Evolutionary conservation across 2,888 invertebrate species (phyloP), one percentile per base, ranked within the genome.

Genomic region (Athalia rosae): DNA sequence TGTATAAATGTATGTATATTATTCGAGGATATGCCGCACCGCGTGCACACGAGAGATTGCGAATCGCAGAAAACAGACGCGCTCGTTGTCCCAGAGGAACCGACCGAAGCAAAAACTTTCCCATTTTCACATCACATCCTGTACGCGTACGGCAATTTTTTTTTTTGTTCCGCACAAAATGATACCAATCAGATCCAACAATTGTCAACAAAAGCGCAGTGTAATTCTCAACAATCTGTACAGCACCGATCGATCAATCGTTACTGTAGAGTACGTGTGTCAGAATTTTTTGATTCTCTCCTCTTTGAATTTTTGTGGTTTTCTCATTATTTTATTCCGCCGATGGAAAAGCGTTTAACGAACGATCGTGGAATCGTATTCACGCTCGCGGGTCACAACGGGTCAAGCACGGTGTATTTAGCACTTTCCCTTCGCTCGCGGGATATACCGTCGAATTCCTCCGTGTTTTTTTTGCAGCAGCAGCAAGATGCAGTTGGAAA

Each of bases 341-440:
- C 1, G 28, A 28, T 28, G 28, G 2, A 28, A 28, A 28, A 28
- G 28, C 28, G 28, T 28, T 28, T 28, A 28, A 28, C 28, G 28
- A 28, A 28, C 28, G 28, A 28, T 28, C 28, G 28, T 28, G 28
- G 28, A 28, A 28, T 28, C 28, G 15, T 3, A 67, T 50, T n/a
- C n/a, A n/a, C 9, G 67, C 58, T 58, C 41, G n/a, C 43, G 58
- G 71, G 71, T 71, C 71, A 43, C 2, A 28, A 28, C 45, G 58
- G 71, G 71, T 71, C 45, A 58, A 45, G 58, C 28, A 28, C 28
- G 28, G 28, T 28, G 43, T 45, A 71, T 58, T 71, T 71, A 58
- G 58, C 71, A 43, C 71, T 71, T 71, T 71, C 71, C 71, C 71
- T 71, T 71, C 58, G 56, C 43, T 58, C 45, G 71, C 28, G 28